Evolutionary conservation across 1,140 invertebrate genomes (phyloP).

Genomic region (Lucilia sericata): DNA sequence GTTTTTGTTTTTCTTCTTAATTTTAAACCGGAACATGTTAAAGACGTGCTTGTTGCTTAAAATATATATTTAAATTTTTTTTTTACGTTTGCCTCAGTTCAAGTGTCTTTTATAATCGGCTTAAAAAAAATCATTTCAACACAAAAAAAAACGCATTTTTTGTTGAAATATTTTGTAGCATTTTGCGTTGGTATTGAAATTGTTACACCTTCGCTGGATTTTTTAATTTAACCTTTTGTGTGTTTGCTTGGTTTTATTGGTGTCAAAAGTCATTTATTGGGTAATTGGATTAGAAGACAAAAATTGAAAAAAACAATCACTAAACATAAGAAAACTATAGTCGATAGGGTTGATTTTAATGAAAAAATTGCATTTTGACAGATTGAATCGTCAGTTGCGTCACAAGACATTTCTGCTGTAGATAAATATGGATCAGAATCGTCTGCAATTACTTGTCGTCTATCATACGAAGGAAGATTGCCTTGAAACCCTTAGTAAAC

Average conservation of each 20-base stretch:
- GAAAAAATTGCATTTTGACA: too few species aligned
- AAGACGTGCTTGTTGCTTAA: neutral
- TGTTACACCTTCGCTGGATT: neutral
- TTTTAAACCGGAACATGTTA: slow-evolving; percentile 5
- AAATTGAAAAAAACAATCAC: too few species aligned
- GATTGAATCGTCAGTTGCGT: too few species aligned
- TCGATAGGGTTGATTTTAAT: neutral
- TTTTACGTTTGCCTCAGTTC: neutral
- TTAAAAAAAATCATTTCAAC: neutral
- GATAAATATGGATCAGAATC: too few species aligned
- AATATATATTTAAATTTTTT: neutral
- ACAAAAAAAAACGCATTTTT: neutral
- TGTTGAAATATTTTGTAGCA: neutral
- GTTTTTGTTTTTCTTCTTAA: neutral
- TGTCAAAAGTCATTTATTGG: neutral
- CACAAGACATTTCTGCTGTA: too few species aligned
- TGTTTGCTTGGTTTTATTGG: neutral
- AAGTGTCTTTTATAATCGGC: neutral
- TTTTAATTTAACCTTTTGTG: neutral
- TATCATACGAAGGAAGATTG: too few species aligned
- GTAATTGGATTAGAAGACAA: slow-evolving; percentile 5
- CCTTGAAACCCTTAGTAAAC: too few species aligned
- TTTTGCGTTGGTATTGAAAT: neutral
- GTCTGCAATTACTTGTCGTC: too few species aligned
- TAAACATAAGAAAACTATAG: too few species aligned